Evolutionary conservation across 2,888 invertebrate species (phyloP).

Genomic region (Falcaria lacertinaria): DNA sequence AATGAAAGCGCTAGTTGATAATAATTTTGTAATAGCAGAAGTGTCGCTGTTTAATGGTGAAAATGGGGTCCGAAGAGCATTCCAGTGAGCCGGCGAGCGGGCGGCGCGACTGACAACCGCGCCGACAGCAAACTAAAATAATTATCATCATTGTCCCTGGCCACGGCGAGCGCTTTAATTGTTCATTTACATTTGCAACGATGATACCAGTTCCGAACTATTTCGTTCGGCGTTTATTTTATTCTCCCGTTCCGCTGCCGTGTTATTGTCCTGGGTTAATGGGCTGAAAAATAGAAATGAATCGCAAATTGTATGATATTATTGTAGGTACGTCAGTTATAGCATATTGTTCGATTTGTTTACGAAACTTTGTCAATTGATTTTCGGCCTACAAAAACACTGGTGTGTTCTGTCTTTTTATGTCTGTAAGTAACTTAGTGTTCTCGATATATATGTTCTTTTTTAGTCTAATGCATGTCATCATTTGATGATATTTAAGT

Average conservation of each 20-base stretch:
- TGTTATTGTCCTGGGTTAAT: constrained; percentile 74
- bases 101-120: constrained; percentile 61
- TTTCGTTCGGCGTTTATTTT: constrained; percentile 71
- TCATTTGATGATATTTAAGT: no score
- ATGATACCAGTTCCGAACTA: constrained; percentile 78
- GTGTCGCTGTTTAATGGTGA: constrained; percentile 76
- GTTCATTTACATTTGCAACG: constrained; percentile 79
- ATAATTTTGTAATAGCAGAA: constrained; percentile 79
- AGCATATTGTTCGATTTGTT: constrained; percentile 7
- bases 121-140: constrained; percentile 78
- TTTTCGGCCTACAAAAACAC: not conserved
- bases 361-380: not conserved
- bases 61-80: constrained; percentile 69
- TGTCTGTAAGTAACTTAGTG: no score
- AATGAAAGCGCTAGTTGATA: constrained; percentile 77
- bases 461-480: no score
- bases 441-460: no score
- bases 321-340: constrained; percentile 46
- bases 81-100: constrained; percentile 52
- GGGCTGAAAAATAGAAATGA: constrained; percentile 76
- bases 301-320: constrained; percentile 66
- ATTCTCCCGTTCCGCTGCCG: constrained; percentile 61
- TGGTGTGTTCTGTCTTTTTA: not conserved
- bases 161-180: constrained; percentile 76
- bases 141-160: constrained; percentile 78